These are phyloP conservation scores for Thymallus thymallus DNA, from an alignment of 2,113 vertebrate genomes.

Conservation along the genomic window DNA sequence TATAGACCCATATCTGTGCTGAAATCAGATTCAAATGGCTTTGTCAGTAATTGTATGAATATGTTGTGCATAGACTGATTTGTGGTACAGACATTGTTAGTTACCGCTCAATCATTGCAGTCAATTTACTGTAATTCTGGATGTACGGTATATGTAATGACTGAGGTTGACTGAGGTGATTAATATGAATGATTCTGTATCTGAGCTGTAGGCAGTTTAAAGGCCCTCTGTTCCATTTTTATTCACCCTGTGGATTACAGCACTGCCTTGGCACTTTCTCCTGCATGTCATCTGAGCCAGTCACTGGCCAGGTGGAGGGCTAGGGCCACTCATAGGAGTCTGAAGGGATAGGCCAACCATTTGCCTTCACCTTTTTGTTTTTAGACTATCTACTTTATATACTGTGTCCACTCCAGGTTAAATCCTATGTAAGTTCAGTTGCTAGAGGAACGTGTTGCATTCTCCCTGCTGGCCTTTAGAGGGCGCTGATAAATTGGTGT, in stretches of 20 bases:
- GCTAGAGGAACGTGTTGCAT: not conserved
- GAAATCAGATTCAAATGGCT: not conserved
- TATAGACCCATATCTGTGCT: not conserved
- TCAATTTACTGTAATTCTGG: not conserved
- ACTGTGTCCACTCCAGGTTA: too few relatives aligned
- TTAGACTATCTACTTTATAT: too few relatives aligned
- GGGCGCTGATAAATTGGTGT: slow-evolving; percentile 48
- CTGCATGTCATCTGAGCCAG: slow-evolving; percentile 16
- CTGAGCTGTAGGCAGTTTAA: slow-evolving; percentile 55
- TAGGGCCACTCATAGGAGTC: not conserved
- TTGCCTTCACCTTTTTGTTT: not conserved
- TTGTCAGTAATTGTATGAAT: not conserved
- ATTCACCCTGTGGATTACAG: slow-evolving; percentile 60
- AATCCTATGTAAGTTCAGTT: too few relatives aligned
- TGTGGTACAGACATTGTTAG: not conserved
- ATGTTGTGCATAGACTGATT: not conserved
- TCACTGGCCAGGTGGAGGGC: slow-evolving; percentile 30
- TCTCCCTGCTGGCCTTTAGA: slow-evolving; percentile 40
- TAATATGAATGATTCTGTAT: slow-evolving; percentile 26
- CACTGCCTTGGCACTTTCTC: slow-evolving; percentile 29
- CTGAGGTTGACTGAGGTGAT: slow-evolving; percentile 15
- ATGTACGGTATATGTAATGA: not conserved
- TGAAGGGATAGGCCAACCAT: not conserved
- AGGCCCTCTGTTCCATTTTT: slow-evolving; percentile 54
- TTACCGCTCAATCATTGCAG: too few relatives aligned